Conservation (phyloP, 2,888 invertebrate genomes). For the Laspeyria flexula region DNA sequence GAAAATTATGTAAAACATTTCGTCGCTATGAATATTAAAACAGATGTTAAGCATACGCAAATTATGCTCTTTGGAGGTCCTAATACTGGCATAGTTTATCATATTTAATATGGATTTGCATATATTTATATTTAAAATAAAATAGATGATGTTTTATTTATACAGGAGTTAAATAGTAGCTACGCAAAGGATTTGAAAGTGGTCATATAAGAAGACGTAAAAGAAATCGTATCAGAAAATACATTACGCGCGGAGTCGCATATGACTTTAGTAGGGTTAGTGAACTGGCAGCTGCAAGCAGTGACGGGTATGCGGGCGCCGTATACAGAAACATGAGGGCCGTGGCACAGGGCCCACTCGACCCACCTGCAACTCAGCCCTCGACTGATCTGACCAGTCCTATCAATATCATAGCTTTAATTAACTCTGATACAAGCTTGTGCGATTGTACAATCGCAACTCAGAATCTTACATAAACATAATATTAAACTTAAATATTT, state of each 20-base stretch:
- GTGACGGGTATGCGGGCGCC: conserved; percentile 53
- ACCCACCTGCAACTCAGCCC: conserved; percentile 45
- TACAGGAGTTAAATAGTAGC: background rate
- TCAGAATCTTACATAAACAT: conserved; percentile 16
- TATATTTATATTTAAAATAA: background rate
- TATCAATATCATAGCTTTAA: conserved; percentile 15
- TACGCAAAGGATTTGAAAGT: conserved; percentile 30
- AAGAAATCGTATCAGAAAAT: conserved; percentile 50
- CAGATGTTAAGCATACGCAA: background rate
- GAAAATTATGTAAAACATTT: conserved; percentile 56
- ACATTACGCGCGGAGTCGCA: conserved; percentile 54
- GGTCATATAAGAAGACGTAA: conserved; percentile 23
- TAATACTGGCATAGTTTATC: conserved; percentile 6
- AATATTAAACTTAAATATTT: conserved; percentile 4
- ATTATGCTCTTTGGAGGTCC: background rate
- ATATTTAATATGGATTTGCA: conserved; percentile 17
- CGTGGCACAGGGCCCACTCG: conserved; percentile 14
- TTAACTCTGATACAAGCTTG: conserved; percentile 30
- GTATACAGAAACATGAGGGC: conserved; percentile 43
- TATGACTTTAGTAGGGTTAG: conserved; percentile 60
- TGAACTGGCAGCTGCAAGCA: conserved; percentile 71
- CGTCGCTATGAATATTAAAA: conserved; percentile 23
- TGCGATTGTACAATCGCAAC: conserved; percentile 20
- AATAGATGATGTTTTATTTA: background rate
- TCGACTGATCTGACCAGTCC: conserved; percentile 30